These are phyloP conservation scores for Apamea anceps DNA, from an alignment of 2,888 invertebrate genomes.

Conservation along the genomic window DNA sequence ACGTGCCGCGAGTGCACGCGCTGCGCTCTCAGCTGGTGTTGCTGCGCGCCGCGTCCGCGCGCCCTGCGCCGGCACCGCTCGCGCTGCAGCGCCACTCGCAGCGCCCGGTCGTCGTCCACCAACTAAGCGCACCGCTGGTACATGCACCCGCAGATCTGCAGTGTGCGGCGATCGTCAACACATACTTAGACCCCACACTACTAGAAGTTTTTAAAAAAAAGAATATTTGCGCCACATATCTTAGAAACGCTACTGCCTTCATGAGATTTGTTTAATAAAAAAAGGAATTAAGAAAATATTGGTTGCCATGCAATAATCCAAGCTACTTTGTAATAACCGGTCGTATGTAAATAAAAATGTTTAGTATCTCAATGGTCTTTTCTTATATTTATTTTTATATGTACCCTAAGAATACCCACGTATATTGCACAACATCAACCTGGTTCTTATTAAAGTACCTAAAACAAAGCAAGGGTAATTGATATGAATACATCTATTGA, in stretches of 20 bases:
- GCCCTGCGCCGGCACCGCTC: no score
- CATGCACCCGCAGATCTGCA: no score
- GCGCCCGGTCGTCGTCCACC: no score
- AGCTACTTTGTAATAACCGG: not conserved
- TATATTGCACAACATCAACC: not conserved
- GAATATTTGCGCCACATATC: no score
- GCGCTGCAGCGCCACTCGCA: no score
- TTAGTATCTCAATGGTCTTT: not conserved
- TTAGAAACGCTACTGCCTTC: no score
- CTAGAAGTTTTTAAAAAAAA: conserved; percentile 63
- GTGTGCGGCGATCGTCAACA: conserved; percentile 67
- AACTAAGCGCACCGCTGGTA: no score
- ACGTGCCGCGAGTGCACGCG: no score
- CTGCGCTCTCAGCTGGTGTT: no score
- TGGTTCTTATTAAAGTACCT: not conserved
- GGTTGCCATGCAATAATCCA: not conserved
- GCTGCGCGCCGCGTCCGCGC: no score
- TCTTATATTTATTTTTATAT: not conserved
- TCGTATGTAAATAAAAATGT: not conserved
- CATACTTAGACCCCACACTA: conserved; percentile 64
- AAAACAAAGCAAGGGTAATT: not conserved
- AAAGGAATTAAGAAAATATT: no score
- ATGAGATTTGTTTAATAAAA: no score
- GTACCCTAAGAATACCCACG: not conserved
- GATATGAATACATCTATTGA: not conserved